A percentile compares a stretch with the other conserved stretches of the same genome.
These are phyloP conservation scores for Deilephila porcellus DNA, from an alignment of 2,888 invertebrate species.

Conservation along the genomic window DNA sequence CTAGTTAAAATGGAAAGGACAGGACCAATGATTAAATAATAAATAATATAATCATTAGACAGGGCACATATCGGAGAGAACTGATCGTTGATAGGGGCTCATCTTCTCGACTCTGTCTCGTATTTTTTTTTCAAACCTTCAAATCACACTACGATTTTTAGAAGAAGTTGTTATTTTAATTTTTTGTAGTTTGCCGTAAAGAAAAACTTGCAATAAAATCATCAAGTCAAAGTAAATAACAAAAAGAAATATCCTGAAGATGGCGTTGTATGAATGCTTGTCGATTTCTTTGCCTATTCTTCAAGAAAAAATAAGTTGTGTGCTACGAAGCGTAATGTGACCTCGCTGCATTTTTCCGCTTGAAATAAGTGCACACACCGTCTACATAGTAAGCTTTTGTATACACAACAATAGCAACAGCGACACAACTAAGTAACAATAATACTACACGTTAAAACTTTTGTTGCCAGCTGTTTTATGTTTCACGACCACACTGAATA, in stretches of 20 bases:
- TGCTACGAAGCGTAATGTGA: background rate
- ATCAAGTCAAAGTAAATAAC: no score
- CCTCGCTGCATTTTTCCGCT: background rate
- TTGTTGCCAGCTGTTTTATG: constrained; percentile 64
- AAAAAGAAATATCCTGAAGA: background rate
- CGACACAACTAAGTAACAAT: constrained; percentile 6
- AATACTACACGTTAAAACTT: constrained; percentile 44
- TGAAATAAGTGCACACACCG: background rate
- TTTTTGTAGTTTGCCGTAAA: background rate
- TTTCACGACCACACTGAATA: constrained; percentile 46
- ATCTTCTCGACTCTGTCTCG: no score
- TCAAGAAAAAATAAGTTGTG: background rate
- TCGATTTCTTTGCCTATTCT: background rate
- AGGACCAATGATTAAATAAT: no score
- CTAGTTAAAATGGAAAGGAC: no score
- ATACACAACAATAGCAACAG: background rate
- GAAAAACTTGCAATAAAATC: background rate
- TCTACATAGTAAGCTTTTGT: constrained; percentile 6
- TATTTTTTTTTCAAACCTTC: no score
- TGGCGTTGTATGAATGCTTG: background rate
- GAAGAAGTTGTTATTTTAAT: no score
- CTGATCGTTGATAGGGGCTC: no score
- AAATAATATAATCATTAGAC: no score
- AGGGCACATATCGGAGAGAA: no score
- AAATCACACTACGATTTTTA: no score